A percentile compares a stretch with the other conserved stretches of the same genome.
phyloP scores from a whole-genome alignment of 2,797 vertebrate species.

The Decapterus maruadsi region DNA sequence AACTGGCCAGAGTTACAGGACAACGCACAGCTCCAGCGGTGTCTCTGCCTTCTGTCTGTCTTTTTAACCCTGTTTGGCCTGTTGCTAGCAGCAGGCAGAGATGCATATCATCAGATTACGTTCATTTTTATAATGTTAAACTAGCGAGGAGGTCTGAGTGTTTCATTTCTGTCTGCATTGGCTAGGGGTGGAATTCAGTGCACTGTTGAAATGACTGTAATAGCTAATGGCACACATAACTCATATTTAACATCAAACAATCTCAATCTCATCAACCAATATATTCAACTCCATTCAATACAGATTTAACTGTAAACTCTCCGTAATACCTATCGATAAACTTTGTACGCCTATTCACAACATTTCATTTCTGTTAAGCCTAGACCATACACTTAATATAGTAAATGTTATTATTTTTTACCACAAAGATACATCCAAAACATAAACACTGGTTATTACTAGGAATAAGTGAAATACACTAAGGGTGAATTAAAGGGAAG shows the following conservation, averaged over 20 bases:
- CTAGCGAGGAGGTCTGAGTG: background rate
- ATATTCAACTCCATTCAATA: background rate
- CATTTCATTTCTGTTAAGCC: too few species aligned
- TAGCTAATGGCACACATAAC: background rate
- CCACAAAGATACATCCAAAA: too few species aligned
- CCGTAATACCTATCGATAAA: background rate
- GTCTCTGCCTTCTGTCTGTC: constrained; percentile 38
- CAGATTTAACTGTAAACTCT: background rate
- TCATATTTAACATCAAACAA: background rate
- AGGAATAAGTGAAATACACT: too few species aligned
- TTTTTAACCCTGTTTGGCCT: constrained; percentile 46
- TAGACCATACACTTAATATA: too few species aligned
- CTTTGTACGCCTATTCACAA: too few species aligned
- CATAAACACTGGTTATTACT: too few species aligned
- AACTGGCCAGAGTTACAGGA: constrained; percentile 70
- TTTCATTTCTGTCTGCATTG: background rate
- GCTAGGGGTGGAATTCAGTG: background rate
- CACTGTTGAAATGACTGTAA: background rate
- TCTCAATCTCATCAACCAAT: background rate
- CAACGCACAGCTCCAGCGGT: constrained; percentile 54
- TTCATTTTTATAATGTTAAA: background rate
- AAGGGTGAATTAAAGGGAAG: too few species aligned
- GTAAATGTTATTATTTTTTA: too few species aligned
- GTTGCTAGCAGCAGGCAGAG: constrained; percentile 43
- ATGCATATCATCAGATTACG: background rate